These are phyloP conservation scores for Callospermophilus lateralis DNA, from an alignment of 2,113 vertebrate species.

Conservation along the genomic window DNA sequence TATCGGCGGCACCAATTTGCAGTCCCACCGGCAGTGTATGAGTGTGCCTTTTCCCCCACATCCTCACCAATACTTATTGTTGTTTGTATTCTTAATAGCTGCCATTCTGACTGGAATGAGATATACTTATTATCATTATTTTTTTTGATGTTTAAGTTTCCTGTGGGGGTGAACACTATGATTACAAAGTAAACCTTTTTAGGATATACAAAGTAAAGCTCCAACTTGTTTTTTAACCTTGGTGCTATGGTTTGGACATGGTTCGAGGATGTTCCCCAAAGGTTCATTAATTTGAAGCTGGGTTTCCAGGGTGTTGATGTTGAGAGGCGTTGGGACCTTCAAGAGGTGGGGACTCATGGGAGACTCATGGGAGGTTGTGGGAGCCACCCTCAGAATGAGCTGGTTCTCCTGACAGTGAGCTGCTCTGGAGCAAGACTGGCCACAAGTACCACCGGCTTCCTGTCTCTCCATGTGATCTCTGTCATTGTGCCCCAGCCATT, in stretches of 20 bases:
- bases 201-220: neutral
- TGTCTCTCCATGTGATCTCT: neutral
- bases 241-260: neutral
- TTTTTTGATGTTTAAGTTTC: constrained; percentile 27
- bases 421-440: neutral
- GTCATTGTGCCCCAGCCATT: neutral
- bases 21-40: no score
- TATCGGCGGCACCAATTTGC: no score
- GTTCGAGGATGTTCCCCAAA: neutral
- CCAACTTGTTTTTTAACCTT: neutral
- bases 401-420: neutral
- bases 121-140: no score
- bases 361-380: no score
- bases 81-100: no score
- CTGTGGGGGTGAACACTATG: neutral
- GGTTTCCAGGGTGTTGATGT: no score
- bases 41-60: no score
- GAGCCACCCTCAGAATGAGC: neutral
- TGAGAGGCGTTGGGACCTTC: neutral
- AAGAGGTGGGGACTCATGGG: no score
- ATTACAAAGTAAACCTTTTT: constrained; percentile 4
- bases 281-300: neutral
- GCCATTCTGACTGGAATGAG: no score
- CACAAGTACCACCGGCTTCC: neutral
- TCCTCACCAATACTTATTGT: no score